Base-by-base conservation (phyloP, 2,888 invertebrate species). In the Hofmannophila pseudospretella region DNA sequence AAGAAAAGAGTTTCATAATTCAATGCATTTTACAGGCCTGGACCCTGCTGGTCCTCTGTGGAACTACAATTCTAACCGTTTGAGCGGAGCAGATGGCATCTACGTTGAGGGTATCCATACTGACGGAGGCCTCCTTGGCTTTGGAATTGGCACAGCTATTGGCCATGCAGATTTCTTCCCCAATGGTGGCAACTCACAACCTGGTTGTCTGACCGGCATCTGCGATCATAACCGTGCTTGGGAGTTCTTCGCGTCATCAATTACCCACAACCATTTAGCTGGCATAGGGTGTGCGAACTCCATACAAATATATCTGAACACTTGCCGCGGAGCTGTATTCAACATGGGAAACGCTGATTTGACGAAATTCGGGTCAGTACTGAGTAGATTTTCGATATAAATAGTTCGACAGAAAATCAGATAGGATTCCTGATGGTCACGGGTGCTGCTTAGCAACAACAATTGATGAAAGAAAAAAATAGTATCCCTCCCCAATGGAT, bases 151-250 rank as follows among this genome's bases (percentile, higher is more conserved):
- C 0, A 57, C 64, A 3, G 54, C 70, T 1, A 62, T 88, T n/a
- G 88, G 80, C 0, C 69, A 88, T 42, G 87, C 60, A 1, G 89
- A 89, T 55, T 89, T 89, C 58, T 89, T 82, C 76, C 87, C 88
- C 5, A 89, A 89, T 48, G 73, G 77, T 32, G 89, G 89, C 7
- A 50, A 36, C 9, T 46, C 48, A 2, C 65, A 67, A 13, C 64
- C 67, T 4, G 65, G 63, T 1, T 69, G 68, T 23, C 0, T 45
- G 0, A 47, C 49, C 20, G 42, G 45, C 10, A 10, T 55, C 1
- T 73, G 72, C 44, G 51, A 63, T 22, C 73, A 71, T 42, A 55
- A 55, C 13, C 54, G 70, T n/a, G 51, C 72, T 2, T 71, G 59
- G 53, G 54, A 67, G 19, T 34, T 67, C 1, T 71, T 66, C 26